phyloP scores from a whole-genome alignment of 2,888 invertebrate species.

The Agrochola macilenta region DNA sequence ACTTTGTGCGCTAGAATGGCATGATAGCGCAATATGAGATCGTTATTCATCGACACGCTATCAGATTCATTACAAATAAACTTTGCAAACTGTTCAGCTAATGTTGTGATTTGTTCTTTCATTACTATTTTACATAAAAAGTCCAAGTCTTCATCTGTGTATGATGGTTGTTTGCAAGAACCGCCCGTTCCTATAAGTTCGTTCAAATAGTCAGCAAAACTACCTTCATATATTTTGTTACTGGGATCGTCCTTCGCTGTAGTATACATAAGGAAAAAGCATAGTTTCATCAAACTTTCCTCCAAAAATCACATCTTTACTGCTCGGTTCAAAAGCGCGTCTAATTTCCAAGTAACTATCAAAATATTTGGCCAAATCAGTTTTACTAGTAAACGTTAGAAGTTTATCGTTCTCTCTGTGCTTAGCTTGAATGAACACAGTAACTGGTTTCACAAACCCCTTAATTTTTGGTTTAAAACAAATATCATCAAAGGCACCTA shows the following conservation, averaged over 20 bases:
- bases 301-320: not conserved
- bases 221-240: not conserved
- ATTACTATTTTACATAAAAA: not conserved
- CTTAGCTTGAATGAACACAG: slow-evolving; percentile 28
- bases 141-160: not conserved
- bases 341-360: slow-evolving; percentile 46
- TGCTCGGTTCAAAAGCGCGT: not conserved
- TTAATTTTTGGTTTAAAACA: no score
- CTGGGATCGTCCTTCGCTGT: slow-evolving; percentile 12
- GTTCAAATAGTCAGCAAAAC: not conserved
- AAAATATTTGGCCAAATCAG: slow-evolving; percentile 42
- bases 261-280: slow-evolving; percentile 55
- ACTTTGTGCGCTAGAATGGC: slow-evolving; percentile 42
- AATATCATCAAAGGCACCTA: not conserved
- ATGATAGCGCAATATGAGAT: slow-evolving; percentile 48
- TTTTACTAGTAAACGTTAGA: slow-evolving; percentile 37
- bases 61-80: no score
- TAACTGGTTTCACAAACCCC: no score
- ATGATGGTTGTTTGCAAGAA: not conserved
- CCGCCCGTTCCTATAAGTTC: slow-evolving; percentile 3
- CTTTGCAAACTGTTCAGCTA: slow-evolving; percentile 7
- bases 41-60: slow-evolving; percentile 35
- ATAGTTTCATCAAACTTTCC: slow-evolving; percentile 37
- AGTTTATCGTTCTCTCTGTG: slow-evolving; percentile 51
- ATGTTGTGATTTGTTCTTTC: slow-evolving; percentile 17